Evolutionary conservation across 1,140 invertebrate genomes (phyloP), one percentile per base, ranked within the genome.

Genomic region (Grapholita molesta): DNA sequence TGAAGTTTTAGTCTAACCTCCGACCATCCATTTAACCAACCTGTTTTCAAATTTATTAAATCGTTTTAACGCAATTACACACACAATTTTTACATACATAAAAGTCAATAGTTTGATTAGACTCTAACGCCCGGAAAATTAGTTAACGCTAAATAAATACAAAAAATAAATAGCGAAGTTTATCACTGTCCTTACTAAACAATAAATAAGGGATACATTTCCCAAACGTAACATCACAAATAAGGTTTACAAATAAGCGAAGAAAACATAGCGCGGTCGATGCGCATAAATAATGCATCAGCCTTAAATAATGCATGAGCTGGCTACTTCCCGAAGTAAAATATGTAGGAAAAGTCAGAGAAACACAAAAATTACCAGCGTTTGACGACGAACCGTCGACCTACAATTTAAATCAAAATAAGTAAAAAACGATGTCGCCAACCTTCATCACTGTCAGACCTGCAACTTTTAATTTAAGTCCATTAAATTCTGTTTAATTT

Each of bases 391-490:
- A 61, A 30, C 55, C 24, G 55, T 15, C 55, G 55, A 61, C 55
- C 55, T 61, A 61, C 55, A 61, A 61, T 61, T 61, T 61, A 25
- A 61, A 28, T 61, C 55, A 61, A 61, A 61, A 61, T 61, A 61
- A 61, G n/a, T 61, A 72, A 55, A 68, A 57, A 69, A 23, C 23
- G 32, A 38, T 30, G 42, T 35, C 28, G 8, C 53, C 23, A 38
- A 76, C 78, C 76, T 72, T 80, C 66, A 70, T 80, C 78, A 80
- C 70, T 73, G 78, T 80, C 78, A 66, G 28, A 28, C 72, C 57
- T 70, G 66, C 68, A 72, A 70, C 78, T 76, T 78, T 78, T 77
- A 80, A 80, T 80, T 80, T 78, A 70, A 73, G 64, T 72, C 76
- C 67, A 74, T 74, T 77, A 74, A 77, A 75, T 67, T 70, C 53